These are phyloP conservation scores for Karalla daura DNA, from an alignment of 2,797 vertebrate species.

Conservation along the genomic window DNA sequence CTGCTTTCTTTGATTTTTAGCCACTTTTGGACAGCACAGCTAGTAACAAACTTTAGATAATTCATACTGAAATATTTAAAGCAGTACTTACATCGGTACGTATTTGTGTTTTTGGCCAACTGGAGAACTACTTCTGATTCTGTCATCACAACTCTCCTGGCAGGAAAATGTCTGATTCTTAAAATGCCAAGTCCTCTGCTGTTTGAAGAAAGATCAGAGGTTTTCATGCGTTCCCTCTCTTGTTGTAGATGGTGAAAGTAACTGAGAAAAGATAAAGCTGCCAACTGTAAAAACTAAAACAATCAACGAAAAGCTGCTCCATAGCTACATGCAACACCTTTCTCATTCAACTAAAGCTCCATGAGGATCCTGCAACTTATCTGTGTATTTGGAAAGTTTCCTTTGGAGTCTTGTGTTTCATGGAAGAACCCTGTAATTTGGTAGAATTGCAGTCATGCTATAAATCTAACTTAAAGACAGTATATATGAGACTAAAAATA, in stretches of 20 bases:
- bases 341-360: background rate
- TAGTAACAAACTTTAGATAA: background rate
- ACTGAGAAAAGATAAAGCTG: too few relatives aligned
- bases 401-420: background rate
- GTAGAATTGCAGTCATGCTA: background rate
- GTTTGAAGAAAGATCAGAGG: too few relatives aligned
- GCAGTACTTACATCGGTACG: background rate
- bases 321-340: background rate
- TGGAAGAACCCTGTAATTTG: background rate
- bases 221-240: too few relatives aligned
- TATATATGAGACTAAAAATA: slow-evolving; percentile 9
- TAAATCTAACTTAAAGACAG: slow-evolving; percentile 5
- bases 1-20: background rate
- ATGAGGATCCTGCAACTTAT: background rate
- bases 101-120: background rate
- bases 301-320: background rate
- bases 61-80: background rate
- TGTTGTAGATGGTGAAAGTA: too few relatives aligned
- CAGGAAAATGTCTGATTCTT: too few relatives aligned
- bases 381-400: background rate
- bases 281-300: background rate
- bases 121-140: too few relatives aligned
- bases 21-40: background rate
- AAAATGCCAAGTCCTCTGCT: too few relatives aligned
- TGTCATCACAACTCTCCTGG: too few relatives aligned